Conservation (phyloP, 2,797 vertebrate species). For the Pangasius djambal region DNA sequence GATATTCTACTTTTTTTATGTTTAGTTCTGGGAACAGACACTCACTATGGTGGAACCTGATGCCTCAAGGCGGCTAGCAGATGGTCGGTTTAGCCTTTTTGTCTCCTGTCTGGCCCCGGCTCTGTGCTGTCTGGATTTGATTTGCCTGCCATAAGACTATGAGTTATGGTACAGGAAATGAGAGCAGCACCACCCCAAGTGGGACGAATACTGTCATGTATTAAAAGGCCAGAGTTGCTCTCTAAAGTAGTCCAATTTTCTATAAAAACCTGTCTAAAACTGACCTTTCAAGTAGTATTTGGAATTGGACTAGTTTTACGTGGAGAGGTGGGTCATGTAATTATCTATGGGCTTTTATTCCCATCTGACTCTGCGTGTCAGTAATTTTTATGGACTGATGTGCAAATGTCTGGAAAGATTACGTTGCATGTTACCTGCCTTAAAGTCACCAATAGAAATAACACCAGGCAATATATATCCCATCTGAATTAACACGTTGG, state of each 20-base stretch:
- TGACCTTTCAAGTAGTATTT: not conserved
- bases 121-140: not conserved
- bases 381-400: not conserved
- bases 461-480: no score
- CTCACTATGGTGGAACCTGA: not conserved
- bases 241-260: not conserved
- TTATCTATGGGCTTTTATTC: not conserved
- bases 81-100: not conserved
- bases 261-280: not conserved
- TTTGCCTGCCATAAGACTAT: not conserved
- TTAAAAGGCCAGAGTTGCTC: not conserved
- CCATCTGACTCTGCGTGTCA: not conserved
- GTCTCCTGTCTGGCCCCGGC: not conserved
- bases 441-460: not conserved
- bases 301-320: not conserved
- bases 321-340: not conserved
- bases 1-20: not conserved
- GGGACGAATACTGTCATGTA: not conserved
- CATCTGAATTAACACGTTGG: not conserved
- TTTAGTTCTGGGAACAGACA: not conserved
- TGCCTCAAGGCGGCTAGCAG: not conserved
- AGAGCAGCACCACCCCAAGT: not conserved
- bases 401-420: not conserved
- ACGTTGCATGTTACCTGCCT: not conserved
- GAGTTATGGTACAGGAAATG: not conserved